Evolutionary conservation across 1,140 invertebrate species (phyloP), one percentile per base, ranked within the genome.

Genomic region (Latrodectus geometricus): DNA sequence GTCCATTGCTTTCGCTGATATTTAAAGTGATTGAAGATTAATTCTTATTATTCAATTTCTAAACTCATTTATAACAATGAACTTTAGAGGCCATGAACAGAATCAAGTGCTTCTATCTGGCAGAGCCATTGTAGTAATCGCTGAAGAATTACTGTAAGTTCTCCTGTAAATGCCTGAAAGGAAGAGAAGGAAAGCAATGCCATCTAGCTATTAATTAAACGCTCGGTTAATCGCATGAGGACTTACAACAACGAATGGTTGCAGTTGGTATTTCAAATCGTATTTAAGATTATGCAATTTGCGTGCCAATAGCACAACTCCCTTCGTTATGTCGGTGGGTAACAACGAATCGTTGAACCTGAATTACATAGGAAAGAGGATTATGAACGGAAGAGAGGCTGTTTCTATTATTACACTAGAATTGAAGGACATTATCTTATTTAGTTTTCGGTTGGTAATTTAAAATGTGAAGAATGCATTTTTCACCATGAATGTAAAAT

Each of bases 61-160:
- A 21, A 15, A 69, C 11, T 69, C 68, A 69, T 69, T 69, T 69
- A n/a, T 69, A 7, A 23, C 17, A 15, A 9, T 23, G 68, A n/a
- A 21, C 9, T 20, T 20, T 69, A 11, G 20, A n/a, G 9, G 15
- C 68, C 52, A 80, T 50, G 50, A 35, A 17, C 61, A 7, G 75
- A 61, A 50, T 52, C 77, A n/a, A 56, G 20, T 61, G 21, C 23
- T 56, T 70, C 68, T 80, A 80, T 80, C 66, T 80, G 9, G 5
- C 17, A 20, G 14, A 82, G 69, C 79, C 69, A 82, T 84, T 35
- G 81, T 56, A 84, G 72, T 84, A 84, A 84, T 84, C 81, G 81
- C 52, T 56, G 50, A 82, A 82, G 80, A 82, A 82, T 82, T 82
- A 82, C 72, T 52, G 61, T 76, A 76, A 74, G 50, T 84, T 75